These are phyloP conservation scores for Sphinx pinastri DNA, from an alignment of 2,888 invertebrate genomes.

Conservation along the genomic window DNA sequence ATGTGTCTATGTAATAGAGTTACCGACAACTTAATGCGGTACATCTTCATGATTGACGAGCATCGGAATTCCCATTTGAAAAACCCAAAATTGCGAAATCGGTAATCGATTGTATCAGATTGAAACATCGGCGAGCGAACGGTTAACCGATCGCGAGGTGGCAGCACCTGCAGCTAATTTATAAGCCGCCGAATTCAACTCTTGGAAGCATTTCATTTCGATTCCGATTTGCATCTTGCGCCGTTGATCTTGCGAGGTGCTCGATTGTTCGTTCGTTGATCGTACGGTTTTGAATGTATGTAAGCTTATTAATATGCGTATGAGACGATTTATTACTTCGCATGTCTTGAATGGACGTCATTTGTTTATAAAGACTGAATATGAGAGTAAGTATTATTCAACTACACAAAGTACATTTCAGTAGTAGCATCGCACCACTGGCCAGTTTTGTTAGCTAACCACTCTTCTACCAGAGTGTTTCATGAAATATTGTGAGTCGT, in stretches of 20 bases:
- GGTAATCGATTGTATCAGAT: constrained; percentile 40
- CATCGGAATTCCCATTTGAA: not conserved
- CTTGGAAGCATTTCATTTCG: constrained; percentile 44
- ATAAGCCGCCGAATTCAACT: constrained; percentile 43
- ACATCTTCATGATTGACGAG: constrained; percentile 8
- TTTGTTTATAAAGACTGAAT: not conserved
- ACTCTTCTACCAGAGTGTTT: constrained; percentile 1
- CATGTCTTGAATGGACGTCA: not conserved
- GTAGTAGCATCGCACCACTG: not conserved
- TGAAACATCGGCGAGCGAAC: constrained; percentile 33
- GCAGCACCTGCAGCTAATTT: constrained; percentile 66
- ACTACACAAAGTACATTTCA: not conserved
- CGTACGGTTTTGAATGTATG: not conserved
- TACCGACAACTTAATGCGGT: not conserved
- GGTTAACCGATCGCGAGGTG: constrained; percentile 51
- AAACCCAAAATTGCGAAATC: constrained; percentile 34
- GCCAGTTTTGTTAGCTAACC: constrained; percentile 11
- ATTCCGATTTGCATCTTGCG: constrained; percentile 51
- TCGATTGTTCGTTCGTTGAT: too few relatives aligned
- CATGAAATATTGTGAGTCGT: constrained; percentile 7
- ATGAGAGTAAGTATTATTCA: not conserved
- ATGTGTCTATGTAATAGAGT: not conserved
- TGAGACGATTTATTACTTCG: not conserved
- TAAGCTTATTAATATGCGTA: not conserved
- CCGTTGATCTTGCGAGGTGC: constrained; percentile 40